Conservation (phyloP, 2,113 vertebrate genomes). For the Crotalus viridis region DNA sequence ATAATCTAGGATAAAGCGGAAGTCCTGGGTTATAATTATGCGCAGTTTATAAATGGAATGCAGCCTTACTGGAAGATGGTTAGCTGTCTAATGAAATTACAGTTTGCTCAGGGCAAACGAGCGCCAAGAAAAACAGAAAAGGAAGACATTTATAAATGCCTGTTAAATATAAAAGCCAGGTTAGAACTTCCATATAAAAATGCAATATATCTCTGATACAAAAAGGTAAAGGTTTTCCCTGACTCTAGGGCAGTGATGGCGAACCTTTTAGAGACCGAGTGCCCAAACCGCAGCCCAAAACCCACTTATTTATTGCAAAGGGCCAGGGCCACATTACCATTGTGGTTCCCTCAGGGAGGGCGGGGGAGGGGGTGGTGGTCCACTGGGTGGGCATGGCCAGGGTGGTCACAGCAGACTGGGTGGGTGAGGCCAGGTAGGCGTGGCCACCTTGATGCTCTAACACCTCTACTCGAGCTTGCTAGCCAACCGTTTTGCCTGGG, state of each 20-base stretch:
- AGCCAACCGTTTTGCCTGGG: too few species aligned
- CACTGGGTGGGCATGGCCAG: too few species aligned
- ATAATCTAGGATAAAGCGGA: neutral
- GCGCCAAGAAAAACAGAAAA: neutral
- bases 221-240: neutral
- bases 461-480: too few species aligned
- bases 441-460: too few species aligned
- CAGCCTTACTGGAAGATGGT: neutral
- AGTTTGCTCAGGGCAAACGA: neutral
- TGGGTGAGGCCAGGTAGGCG: too few species aligned
- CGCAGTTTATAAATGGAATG: neutral
- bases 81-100: neutral
- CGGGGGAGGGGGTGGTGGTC: too few species aligned
- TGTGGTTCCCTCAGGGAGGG: too few species aligned
- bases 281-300: too few species aligned
- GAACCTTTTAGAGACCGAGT: too few species aligned
- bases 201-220: neutral
- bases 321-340: too few species aligned
- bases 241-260: neutral
- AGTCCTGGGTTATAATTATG: neutral
- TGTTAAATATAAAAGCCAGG: neutral
- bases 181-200: neutral
- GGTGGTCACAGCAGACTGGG: too few species aligned
- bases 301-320: too few species aligned
- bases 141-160: neutral